A percentile compares a stretch with the other conserved stretches of the same genome.
phyloP scores from a whole-genome alignment of 2,888 invertebrate species.

The Cheilosia scutellata region DNA sequence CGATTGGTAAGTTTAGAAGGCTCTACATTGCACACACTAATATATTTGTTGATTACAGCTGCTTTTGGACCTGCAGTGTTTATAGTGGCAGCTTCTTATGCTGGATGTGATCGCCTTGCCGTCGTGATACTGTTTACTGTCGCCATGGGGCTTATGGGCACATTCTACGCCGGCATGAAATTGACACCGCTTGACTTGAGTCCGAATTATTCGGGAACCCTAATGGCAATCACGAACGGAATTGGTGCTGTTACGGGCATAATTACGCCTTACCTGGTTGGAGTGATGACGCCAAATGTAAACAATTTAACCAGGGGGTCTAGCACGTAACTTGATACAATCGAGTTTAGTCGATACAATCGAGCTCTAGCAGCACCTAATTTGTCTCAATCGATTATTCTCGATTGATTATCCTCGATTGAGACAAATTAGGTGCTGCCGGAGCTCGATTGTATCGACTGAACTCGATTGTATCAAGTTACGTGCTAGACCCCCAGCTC shows the following conservation, averaged over 20 bases:
- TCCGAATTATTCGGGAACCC: conserved; percentile 87
- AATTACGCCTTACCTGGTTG: conserved; percentile 88
- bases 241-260: conserved; percentile 89
- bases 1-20: neutral
- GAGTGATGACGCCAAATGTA: conserved; percentile 87
- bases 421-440: no score
- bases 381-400: no score
- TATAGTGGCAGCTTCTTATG: conserved; percentile 88
- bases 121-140: conserved; percentile 88
- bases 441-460: no score
- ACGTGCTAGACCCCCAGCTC: no score
- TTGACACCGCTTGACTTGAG: conserved; percentile 88
- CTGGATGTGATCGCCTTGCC: conserved; percentile 87
- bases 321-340: no score
- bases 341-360: no score
- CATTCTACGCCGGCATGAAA: conserved; percentile 88
- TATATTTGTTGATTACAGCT: conserved; percentile 82
- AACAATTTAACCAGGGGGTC: no score
- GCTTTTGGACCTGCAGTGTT: conserved; percentile 89
- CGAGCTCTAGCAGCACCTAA: no score
- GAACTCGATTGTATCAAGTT: no score
- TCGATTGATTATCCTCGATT: no score
- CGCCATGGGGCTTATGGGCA: conserved; percentile 89
- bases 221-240: conserved; percentile 89
- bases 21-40: no score